Percentiles rank a stretch among this genome's conserved stretches.
Conservation (phyloP, 37 sponge, comb jelly and placozoan genomes). For the Tethya wilhelma region DNA sequence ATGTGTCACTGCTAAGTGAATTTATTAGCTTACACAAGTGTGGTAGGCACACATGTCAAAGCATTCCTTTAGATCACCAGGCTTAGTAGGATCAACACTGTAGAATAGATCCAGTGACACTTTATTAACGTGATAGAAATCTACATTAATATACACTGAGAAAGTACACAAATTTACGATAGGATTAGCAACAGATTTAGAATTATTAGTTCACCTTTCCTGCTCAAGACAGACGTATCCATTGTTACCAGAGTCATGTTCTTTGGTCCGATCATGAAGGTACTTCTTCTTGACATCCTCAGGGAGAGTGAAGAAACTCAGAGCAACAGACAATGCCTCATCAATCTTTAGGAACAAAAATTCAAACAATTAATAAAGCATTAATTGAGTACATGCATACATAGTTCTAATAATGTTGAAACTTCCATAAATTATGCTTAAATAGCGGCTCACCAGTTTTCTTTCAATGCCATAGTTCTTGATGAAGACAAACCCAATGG, state of each 20-base stretch:
- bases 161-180: too few relatives aligned
- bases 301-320: constrained; percentile 47
- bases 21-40: too few relatives aligned
- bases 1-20: too few relatives aligned
- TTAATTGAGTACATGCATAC: too few relatives aligned
- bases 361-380: neutral
- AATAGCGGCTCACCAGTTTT: too few relatives aligned
- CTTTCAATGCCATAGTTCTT: too few relatives aligned
- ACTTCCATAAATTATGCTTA: too few relatives aligned
- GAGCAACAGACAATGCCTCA: neutral
- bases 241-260: constrained; percentile 31
- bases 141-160: too few relatives aligned
- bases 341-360: constrained; percentile 30
- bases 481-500: too few relatives aligned
- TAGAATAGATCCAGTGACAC: neutral
- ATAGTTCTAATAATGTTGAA: too few relatives aligned
- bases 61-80: constrained; percentile 72
- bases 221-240: constrained; percentile 65
- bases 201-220: constrained; percentile 69
- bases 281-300: constrained; percentile 27
- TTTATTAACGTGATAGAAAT: too few relatives aligned
- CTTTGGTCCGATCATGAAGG: neutral
- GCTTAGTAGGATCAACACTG: constrained; percentile 54
- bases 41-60: constrained; percentile 34
- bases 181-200: neutral